phyloP scores from a whole-genome alignment of 2,888 invertebrate species.

The Mythimna ferrago region DNA sequence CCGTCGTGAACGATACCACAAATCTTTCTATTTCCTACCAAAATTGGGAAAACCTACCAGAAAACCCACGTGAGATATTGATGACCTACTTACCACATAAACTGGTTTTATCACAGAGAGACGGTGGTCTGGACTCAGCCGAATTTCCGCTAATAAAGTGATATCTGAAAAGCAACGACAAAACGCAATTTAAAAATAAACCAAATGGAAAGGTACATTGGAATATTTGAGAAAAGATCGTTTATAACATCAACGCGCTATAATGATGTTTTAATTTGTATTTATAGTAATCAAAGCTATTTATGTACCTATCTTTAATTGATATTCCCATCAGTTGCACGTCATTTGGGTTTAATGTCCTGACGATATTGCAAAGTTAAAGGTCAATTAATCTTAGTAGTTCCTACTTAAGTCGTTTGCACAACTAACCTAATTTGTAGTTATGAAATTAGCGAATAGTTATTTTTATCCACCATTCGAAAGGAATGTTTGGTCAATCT shows the following conservation, averaged over 20 bases:
- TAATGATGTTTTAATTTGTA: constrained; percentile 45
- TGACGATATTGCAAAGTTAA: constrained; percentile 24
- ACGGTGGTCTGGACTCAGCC: constrained; percentile 63
- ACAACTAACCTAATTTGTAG: constrained; percentile 26
- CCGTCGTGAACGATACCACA: neutral
- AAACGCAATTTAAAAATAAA: neutral
- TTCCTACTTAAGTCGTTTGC: constrained; percentile 30
- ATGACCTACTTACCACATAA: constrained; percentile 70
- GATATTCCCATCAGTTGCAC: constrained; percentile 25
- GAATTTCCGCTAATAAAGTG: constrained; percentile 48
- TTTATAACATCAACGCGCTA: neutral
- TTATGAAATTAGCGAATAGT: constrained; percentile 18
- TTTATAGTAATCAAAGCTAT: constrained; percentile 15
- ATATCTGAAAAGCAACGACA: constrained; percentile 62
- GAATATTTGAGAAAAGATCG: constrained; percentile 29
- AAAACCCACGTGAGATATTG: neutral
- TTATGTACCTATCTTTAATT: constrained; percentile 23
- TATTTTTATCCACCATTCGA: constrained; percentile 23
- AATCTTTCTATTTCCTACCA: neutral
- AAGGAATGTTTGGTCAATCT: constrained; percentile 24
- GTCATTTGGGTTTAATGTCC: constrained; percentile 36
- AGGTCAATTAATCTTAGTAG: constrained; percentile 11
- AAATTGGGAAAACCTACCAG: constrained; percentile 9
- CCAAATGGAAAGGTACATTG: constrained; percentile 19
- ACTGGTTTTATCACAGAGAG: constrained; percentile 72